phyloP scores from a whole-genome alignment of 2,113 vertebrate genomes.

The Baryphthengus martii region DNA sequence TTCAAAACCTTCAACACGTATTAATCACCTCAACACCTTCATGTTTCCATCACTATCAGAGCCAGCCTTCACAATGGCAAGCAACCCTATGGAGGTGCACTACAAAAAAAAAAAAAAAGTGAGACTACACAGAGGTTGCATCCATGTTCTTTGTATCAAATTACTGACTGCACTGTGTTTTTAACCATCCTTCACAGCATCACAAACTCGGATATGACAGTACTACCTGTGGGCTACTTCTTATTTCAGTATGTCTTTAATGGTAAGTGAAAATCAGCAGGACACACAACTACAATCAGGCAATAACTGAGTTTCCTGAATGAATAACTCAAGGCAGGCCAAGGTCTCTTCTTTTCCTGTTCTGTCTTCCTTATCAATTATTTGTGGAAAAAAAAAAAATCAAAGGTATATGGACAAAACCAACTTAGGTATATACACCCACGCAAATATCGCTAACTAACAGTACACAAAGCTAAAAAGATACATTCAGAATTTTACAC shows the following conservation, averaged over 20 bases:
- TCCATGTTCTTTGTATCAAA: neutral
- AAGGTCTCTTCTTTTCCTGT: neutral
- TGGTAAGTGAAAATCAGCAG: neutral
- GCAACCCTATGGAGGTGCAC: rapidly evolving
- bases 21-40: neutral
- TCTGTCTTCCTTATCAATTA: neutral
- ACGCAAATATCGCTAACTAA: neutral
- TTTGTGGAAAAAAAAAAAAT: neutral
- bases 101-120: neutral
- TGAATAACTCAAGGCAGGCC: neutral
- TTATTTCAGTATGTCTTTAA: neutral
- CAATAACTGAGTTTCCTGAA: neutral
- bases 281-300: neutral
- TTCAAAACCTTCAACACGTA: neutral
- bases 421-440: neutral
- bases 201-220: neutral
- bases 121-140: neutral
- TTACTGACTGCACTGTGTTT: neutral
- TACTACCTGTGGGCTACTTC: neutral
- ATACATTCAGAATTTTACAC: neutral
- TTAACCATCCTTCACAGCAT: neutral
- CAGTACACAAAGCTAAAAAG: neutral
- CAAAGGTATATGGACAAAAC: neutral
- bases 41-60: neutral
- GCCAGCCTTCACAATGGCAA: rapidly evolving